Conservation (phyloP, 1,140 invertebrate species). For the Zaprionus africanus region DNA sequence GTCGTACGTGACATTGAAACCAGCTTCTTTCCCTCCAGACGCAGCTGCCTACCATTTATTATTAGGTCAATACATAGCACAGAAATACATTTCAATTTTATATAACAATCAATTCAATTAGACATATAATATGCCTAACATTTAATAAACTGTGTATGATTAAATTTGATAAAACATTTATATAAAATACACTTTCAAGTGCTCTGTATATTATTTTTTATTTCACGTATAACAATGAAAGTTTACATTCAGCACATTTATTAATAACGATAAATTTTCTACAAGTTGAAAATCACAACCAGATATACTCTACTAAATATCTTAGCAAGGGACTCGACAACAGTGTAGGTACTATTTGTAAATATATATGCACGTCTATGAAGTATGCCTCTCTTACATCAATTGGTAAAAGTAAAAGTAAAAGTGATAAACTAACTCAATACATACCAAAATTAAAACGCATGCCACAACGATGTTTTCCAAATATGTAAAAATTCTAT, state of each 20-base stretch:
- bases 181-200: slow-evolving; percentile 30
- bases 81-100: slow-evolving; percentile 37
- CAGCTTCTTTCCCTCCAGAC: slow-evolving; percentile 14
- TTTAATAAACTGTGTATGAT: slow-evolving; percentile 42
- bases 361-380: background rate
- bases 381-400: background rate
- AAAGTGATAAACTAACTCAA: slow-evolving; percentile 21
- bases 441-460: slow-evolving; percentile 73
- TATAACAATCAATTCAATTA: slow-evolving; percentile 56
- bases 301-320: slow-evolving; percentile 31
- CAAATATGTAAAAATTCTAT: slow-evolving; percentile 56
- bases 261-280: slow-evolving; percentile 12
- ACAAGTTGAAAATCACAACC: slow-evolving; percentile 49
- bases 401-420: background rate
- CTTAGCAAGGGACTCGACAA: slow-evolving; percentile 16
- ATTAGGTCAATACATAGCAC: slow-evolving; percentile 17
- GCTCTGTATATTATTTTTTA: background rate
- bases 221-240: slow-evolving; percentile 2
- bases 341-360: slow-evolving; percentile 5
- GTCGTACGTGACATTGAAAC: slow-evolving; percentile 48
- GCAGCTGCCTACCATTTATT: background rate
- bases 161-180: slow-evolving; percentile 27
- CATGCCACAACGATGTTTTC: slow-evolving; percentile 70
- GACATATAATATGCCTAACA: slow-evolving; percentile 36
- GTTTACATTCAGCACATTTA: slow-evolving; percentile 6